Percentiles rank a stretch among this genome's conserved stretches.
Evolutionary conservation across 2,113 vertebrate species (phyloP).

Genomic region (Anoura caudifer): DNA sequence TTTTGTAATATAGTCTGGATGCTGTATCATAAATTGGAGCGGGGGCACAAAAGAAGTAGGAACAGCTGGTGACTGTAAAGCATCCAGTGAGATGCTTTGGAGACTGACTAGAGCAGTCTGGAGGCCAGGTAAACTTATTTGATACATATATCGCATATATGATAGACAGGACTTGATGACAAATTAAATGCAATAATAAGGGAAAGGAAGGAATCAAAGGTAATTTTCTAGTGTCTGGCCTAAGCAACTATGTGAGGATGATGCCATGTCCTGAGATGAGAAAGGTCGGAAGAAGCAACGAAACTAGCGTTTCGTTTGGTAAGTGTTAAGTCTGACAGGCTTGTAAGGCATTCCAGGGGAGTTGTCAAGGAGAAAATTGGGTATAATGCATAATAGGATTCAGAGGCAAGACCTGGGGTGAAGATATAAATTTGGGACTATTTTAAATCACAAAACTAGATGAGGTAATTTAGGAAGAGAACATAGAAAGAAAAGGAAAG

Average conservation of each 20-base stretch:
- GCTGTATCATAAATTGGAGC: neutral
- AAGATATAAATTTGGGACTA: neutral
- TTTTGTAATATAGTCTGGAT: neutral
- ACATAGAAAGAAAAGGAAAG: neutral
- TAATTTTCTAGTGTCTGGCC: neutral
- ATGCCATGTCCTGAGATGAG: neutral
- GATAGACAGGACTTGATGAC: neutral
- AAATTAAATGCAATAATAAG: neutral
- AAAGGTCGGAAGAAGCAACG: neutral
- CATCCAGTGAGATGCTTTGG: neutral
- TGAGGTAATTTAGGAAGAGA: conserved; percentile 9
- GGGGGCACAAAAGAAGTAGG: neutral
- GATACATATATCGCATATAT: neutral
- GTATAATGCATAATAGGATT: neutral
- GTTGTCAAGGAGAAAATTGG: neutral
- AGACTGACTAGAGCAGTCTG: neutral
- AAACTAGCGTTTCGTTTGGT: neutral
- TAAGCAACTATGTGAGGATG: neutral
- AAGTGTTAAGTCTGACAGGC: neutral
- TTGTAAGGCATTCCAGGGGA: neutral
- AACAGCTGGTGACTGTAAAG: neutral
- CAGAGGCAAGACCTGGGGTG: neutral
- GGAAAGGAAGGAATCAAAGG: neutral
- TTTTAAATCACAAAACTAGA: neutral
- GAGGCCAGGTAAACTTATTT: neutral